Conservation (phyloP, 2,113 vertebrate genomes). For the Festucalex cinctus region DNA sequence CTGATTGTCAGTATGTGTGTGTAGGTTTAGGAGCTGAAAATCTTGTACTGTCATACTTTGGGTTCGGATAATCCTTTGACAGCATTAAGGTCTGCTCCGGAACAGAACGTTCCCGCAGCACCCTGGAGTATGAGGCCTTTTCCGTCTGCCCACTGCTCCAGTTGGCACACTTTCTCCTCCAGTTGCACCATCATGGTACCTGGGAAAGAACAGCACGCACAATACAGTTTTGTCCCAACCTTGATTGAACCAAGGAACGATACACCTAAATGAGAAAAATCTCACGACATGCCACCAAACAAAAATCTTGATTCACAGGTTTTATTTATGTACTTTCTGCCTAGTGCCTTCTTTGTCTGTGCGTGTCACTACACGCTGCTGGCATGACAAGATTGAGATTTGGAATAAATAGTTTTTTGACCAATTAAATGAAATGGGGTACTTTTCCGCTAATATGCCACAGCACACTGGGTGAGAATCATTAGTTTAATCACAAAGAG, state of each 20-base stretch:
- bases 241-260: neutral
- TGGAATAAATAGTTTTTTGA: too few species aligned
- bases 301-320: too few species aligned
- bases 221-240: neutral
- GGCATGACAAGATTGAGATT: too few species aligned
- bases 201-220: slow-evolving; percentile 41
- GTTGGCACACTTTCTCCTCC: slow-evolving; percentile 80
- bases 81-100: slow-evolving; percentile 87
- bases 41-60: slow-evolving; percentile 69
- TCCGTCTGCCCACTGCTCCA: slow-evolving; percentile 89
- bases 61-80: slow-evolving; percentile 80
- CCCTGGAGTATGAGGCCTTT: slow-evolving; percentile 89
- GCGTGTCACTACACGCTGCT: too few species aligned
- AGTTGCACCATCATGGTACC: slow-evolving; percentile 94
- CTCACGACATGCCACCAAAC: neutral
- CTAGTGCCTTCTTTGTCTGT: too few species aligned
- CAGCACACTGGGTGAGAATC: too few species aligned
- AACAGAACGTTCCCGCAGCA: slow-evolving; percentile 87
- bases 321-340: too few species aligned
- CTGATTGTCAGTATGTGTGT: neutral
- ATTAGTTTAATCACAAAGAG: neutral
- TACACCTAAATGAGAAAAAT: neutral
- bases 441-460: too few species aligned
- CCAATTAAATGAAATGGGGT: too few species aligned
- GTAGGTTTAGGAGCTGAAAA: neutral